Percentiles rank a stretch among this genome's conserved stretches.
Conservation (phyloP, 2,113 vertebrate species). For the Limnothrissa miodon region DNA sequence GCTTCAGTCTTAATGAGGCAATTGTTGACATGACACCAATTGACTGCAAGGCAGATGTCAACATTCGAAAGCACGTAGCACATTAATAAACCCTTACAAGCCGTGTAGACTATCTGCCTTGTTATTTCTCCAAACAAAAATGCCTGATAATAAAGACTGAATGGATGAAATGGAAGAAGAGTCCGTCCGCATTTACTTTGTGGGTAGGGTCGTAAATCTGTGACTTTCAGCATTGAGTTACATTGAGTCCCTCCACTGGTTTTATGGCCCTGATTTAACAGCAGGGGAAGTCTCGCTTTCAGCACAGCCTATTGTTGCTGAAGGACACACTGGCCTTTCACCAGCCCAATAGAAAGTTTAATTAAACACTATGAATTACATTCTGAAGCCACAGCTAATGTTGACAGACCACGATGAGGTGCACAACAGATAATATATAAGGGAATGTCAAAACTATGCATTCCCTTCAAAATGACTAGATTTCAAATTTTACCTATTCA, state of each 20-base stretch:
- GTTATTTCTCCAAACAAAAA: background rate
- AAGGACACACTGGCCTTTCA: constrained; percentile 31
- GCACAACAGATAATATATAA: background rate
- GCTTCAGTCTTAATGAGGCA: background rate
- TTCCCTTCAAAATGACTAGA: background rate
- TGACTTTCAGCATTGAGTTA: constrained; percentile 16
- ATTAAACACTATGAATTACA: constrained; percentile 31
- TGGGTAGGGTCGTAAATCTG: constrained; percentile 39
- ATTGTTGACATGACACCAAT: background rate
- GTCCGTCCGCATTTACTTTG: constrained; percentile 13
- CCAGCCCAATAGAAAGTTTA: constrained; percentile 16
- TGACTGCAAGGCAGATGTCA: background rate
- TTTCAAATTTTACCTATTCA: background rate
- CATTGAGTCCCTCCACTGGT: constrained; percentile 26
- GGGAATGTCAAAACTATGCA: background rate
- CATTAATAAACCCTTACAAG: background rate
- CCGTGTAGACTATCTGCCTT: background rate
- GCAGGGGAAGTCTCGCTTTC: constrained; percentile 30
- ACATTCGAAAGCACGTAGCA: background rate
- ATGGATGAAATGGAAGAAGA: background rate
- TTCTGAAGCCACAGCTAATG: background rate
- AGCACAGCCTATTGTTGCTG: background rate
- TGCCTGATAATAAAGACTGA: background rate
- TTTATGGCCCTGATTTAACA: constrained; percentile 26
- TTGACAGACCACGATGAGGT: background rate